A percentile compares a stretch with the other conserved stretches of the same genome.
phyloP scores from a whole-genome alignment of 2,888 invertebrate species.

The Agrotis clavis region DNA sequence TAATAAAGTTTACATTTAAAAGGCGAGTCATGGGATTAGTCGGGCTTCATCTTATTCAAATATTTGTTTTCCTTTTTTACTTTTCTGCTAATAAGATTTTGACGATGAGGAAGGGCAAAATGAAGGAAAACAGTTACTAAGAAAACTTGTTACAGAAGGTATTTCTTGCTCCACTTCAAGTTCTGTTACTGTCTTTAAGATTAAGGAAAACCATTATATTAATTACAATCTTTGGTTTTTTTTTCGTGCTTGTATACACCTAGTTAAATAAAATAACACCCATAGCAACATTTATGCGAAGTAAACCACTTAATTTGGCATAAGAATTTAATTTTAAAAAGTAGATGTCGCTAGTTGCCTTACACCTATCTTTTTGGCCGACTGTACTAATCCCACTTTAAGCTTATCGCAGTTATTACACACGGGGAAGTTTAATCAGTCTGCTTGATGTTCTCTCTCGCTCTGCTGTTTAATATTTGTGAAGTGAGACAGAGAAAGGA shows the following conservation, averaged over 20 bases:
- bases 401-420: conserved; percentile 44
- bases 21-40: conserved; percentile 33
- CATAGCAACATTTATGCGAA: background rate
- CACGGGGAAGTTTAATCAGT: conserved; percentile 37
- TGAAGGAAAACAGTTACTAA: conserved; percentile 2
- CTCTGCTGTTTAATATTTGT: background rate
- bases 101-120: conserved; percentile 13
- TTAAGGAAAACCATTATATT: background rate
- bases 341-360: conserved; percentile 18
- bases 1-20: conserved; percentile 26
- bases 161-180: background rate
- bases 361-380: conserved; percentile 7
- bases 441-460: conserved; percentile 14
- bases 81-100: conserved; percentile 27
- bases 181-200: background rate
- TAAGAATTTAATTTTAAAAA: background rate
- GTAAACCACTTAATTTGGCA: background rate
- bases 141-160: conserved; percentile 1
- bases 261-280: too few species aligned
- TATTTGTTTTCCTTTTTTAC: conserved; percentile 34
- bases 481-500: conserved; percentile 2
- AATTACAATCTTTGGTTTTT: too few species aligned
- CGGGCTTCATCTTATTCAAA: conserved; percentile 16
- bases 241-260: too few species aligned
- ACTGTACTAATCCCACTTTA: conserved; percentile 29